phyloP scores from a whole-genome alignment of 37 sponge, comb jelly and placozoan species.

The Beroe forskalii region DNA sequence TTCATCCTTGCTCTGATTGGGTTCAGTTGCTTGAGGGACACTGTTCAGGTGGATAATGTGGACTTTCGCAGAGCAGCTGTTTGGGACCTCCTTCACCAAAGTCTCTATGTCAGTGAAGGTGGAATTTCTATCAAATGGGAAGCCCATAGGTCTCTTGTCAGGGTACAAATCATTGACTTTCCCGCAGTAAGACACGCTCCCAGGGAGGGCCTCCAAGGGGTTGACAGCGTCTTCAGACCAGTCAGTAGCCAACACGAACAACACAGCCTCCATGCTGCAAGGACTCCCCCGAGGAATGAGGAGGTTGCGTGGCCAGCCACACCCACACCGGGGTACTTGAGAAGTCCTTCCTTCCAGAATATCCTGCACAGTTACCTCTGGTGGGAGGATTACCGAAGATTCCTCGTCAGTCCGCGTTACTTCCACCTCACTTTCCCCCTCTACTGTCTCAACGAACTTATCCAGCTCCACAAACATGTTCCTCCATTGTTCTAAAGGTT shows the following conservation, averaged over 20 bases:
- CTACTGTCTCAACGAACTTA: constrained; percentile 13
- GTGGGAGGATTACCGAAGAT: constrained; percentile 49
- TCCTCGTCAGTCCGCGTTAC: not conserved
- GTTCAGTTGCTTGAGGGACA: too few species aligned
- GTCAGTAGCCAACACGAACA: constrained; percentile 45
- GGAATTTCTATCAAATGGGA: constrained; percentile 33
- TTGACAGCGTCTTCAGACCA: constrained; percentile 21
- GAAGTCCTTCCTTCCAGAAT: not conserved
- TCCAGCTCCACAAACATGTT: constrained; percentile 56
- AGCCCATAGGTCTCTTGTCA: constrained; percentile 45
- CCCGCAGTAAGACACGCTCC: constrained; percentile 59
- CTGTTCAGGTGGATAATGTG: not conserved
- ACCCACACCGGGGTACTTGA: not conserved
- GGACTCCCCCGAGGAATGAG: constrained; percentile 11
- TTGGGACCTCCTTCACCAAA: not conserved
- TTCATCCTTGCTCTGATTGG: not conserved
- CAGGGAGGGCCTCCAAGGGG: constrained; percentile 7
- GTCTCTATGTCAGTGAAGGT: not conserved
- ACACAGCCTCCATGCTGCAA: not conserved
- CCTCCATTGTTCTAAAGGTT: not conserved
- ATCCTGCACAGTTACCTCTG: constrained; percentile 34
- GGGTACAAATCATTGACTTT: not conserved
- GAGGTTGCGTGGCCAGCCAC: constrained; percentile 60
- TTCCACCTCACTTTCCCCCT: not conserved
- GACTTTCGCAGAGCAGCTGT: not conserved